Percentiles rank a stretch among this genome's conserved stretches.
Conservation (phyloP, 2,888 invertebrate genomes). For the Eupithecia insigniata region DNA sequence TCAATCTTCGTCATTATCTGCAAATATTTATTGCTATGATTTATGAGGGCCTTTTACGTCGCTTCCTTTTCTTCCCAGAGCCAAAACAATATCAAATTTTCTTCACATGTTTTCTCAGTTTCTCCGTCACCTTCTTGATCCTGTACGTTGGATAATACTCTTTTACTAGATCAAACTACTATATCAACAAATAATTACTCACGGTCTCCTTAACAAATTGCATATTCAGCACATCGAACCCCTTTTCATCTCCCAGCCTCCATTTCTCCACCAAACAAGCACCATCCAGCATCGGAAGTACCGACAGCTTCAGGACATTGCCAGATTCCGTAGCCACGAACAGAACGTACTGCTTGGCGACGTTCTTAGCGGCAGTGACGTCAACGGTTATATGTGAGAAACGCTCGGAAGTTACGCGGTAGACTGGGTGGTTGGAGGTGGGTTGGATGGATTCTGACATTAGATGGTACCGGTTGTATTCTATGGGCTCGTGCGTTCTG, state of each 20-base stretch:
- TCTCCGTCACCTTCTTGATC: not conserved
- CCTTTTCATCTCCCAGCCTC: constrained; percentile 86
- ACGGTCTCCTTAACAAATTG: constrained; percentile 92
- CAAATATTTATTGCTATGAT: not conserved
- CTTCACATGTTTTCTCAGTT: not conserved
- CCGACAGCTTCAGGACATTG: constrained; percentile 90
- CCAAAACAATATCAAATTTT: not conserved
- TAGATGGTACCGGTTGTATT: constrained; percentile 91
- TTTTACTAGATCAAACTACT: not conserved
- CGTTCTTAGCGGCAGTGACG: constrained; percentile 88
- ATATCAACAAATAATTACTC: constrained; percentile 57
- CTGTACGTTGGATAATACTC: too few relatives aligned
- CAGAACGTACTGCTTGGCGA: constrained; percentile 89
- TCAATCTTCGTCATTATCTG: not conserved
- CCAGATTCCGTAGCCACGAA: constrained; percentile 92
- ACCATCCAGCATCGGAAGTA: constrained; percentile 87
- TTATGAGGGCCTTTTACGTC: not conserved
- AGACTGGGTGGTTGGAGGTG: constrained; percentile 87
- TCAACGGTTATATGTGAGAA: constrained; percentile 93
- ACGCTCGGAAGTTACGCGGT: constrained; percentile 87
- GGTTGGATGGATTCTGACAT: constrained; percentile 95
- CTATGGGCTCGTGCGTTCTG: constrained; percentile 81
- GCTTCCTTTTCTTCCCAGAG: not conserved
- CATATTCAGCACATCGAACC: constrained; percentile 86
- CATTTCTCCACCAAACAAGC: constrained; percentile 94